Percentiles rank a stretch among this genome's conserved stretches.
phyloP scores from a whole-genome alignment of 2,113 vertebrate genomes.

The Polypterus bichir region DNA sequence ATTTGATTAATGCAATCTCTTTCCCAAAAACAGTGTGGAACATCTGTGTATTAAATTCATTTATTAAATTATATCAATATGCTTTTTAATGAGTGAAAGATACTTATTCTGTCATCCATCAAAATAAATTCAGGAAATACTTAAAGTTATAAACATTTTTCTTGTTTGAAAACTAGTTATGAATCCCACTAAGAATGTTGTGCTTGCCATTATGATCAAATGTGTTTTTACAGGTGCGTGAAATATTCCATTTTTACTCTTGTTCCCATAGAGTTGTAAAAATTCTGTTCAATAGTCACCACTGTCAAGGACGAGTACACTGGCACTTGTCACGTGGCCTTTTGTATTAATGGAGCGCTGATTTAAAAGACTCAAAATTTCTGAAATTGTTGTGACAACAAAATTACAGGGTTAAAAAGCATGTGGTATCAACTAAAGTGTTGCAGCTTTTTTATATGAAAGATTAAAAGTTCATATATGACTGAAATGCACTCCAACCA shows the following conservation, averaged over 20 bases:
- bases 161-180: constrained; percentile 64
- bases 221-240: constrained; percentile 81
- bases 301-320: constrained; percentile 2
- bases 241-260: constrained; percentile 63
- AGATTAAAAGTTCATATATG: not conserved
- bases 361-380: constrained; percentile 1
- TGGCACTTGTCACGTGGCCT: no score
- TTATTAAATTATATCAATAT: constrained; percentile 80
- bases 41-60: constrained; percentile 75
- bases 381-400: constrained; percentile 20
- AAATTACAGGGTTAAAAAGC: constrained; percentile 11
- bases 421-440: constrained; percentile 16
- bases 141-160: constrained; percentile 76
- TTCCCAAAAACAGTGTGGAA: constrained; percentile 54
- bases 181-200: constrained; percentile 61
- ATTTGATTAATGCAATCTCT: constrained; percentile 66
- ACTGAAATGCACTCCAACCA: no score
- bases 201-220: constrained; percentile 70
- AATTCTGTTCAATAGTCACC: constrained; percentile 38
- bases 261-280: constrained; percentile 56
- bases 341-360: no score
- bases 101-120: constrained; percentile 74
- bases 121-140: constrained; percentile 81
- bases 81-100: constrained; percentile 75
- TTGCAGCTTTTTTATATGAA: not conserved